Evolutionary conservation across 2,888 invertebrate species (phyloP).

Genomic region (Tiliacea aurago): DNA sequence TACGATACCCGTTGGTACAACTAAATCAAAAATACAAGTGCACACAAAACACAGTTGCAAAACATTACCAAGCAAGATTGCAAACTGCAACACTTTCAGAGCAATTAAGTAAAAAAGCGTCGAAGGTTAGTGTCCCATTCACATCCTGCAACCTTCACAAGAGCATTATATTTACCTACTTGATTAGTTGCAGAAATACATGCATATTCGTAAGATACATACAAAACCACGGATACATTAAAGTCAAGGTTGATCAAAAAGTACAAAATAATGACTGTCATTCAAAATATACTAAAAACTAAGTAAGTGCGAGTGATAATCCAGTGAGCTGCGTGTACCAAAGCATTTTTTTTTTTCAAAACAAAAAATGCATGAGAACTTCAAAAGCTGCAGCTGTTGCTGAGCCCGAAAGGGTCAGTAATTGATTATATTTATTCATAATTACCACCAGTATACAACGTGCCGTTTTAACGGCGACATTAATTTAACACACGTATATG

Average conservation of each 20-base stretch:
- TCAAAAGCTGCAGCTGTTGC: too few relatives aligned
- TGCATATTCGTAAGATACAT: not conserved
- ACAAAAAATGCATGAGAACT: not conserved
- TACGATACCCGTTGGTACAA: too few relatives aligned
- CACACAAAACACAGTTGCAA: not conserved
- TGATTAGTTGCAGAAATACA: not conserved
- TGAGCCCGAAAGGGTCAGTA: too few relatives aligned
- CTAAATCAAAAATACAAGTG: not conserved
- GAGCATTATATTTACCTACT: not conserved
- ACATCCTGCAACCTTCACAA: conserved; percentile 43
- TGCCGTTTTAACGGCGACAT: too few relatives aligned
- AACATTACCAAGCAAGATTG: not conserved
- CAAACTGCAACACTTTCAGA: conserved; percentile 8
- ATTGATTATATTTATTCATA: too few relatives aligned
- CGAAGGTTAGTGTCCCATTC: conserved; percentile 31
- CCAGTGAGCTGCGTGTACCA: not conserved
- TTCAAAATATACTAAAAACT: too few relatives aligned
- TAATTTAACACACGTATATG: too few relatives aligned
- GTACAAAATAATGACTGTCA: not conserved
- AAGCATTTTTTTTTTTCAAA: not conserved
- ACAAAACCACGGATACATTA: not conserved
- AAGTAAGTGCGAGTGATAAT: too few relatives aligned
- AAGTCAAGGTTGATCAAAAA: conserved; percentile 7
- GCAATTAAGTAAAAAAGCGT: not conserved
- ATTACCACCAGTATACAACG: too few relatives aligned